A percentile compares a stretch with the other conserved stretches of the same genome.
These are phyloP conservation scores for Diaperis boleti DNA, from an alignment of 2,888 invertebrate species.

Conservation along the genomic window DNA sequence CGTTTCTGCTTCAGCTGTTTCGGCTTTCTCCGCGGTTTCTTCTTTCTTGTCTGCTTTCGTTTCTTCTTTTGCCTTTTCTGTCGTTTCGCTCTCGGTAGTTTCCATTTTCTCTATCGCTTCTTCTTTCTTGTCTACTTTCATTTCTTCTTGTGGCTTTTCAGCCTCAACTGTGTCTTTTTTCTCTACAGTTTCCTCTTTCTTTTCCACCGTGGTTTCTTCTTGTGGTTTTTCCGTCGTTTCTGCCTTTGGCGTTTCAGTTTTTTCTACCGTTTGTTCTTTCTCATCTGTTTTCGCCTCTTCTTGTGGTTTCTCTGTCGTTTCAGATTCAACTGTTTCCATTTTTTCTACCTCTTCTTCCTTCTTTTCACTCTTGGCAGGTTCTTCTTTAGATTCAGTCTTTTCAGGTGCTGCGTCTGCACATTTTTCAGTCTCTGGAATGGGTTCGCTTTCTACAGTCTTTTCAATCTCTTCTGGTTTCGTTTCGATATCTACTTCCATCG, in stretches of 20 bases:
- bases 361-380: constrained; percentile 4
- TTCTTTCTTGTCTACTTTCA: no score
- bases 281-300: constrained; percentile 2
- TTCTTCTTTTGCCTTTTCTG: constrained; percentile 1
- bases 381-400: constrained; percentile 25
- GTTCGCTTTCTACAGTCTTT: constrained; percentile 37
- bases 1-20: constrained; percentile 15
- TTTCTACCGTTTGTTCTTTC: constrained; percentile 3
- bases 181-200: constrained; percentile 35
- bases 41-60: no score
- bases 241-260: constrained; percentile 57
- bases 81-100: constrained; percentile 31
- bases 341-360: constrained; percentile 28
- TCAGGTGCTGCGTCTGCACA: constrained; percentile 8
- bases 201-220: constrained; percentile 28
- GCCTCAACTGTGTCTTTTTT: not conserved
- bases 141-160: constrained; percentile 17
- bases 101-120: constrained; percentile 32
- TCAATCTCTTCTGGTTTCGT: constrained; percentile 38
- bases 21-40: constrained; percentile 5
- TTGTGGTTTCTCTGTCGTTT: no score
- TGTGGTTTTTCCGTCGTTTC: constrained; percentile 49
- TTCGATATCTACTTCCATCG: constrained; percentile 44
- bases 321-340: constrained; percentile 11
- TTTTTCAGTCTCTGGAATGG: constrained; percentile 37